Base-by-base conservation (phyloP, 2,113 vertebrate species). In the Tenrec ecaudatus region DNA sequence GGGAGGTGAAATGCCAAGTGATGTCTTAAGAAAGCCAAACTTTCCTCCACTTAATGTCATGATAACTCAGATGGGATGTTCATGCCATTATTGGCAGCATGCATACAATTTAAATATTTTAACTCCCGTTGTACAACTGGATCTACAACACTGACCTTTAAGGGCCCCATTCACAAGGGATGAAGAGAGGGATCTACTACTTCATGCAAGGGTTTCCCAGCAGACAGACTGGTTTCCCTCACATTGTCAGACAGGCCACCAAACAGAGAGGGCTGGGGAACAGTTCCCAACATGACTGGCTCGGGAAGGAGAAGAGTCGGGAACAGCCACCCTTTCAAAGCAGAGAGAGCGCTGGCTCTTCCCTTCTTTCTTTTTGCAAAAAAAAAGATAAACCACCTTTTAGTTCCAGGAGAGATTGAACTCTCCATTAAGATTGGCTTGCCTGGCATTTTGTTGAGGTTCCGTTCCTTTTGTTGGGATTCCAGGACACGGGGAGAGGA, bases 101-200 rank as follows among this genome's bases (percentile, higher is more conserved):
- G 96, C 91, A 96, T 96, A 76, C 82, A 93, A 96, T 95, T 97
- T 96, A 96, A 95, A 95, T 95, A 95, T 95, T 96, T 95, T 96
- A 96, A 81, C 85, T 88, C 94, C 66, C 62, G 96, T 94, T 91
- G 90, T 95, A 92, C 86, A 86, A 95, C 77, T 95, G 66, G 62
- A 95, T 92, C 91, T 87, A 92, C 90, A 94, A 86, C 86, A 86
- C 76, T 95, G 96, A 97, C 90, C 96, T 97, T 93, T 83, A 93
- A 94, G 95, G 66, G 86, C 81, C 84, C 82, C 90, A 86, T 95
- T 96, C 92, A 95, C 73, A 81, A 82, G 71, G 87, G 92, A 95
- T 78, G 85, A 94, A 80, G 66, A 68, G 25, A 90, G 85, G 84
- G 85, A 96, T 95, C 80, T 94, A 71, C 80, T 82, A 79, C 84